Percentiles rank a stretch among this genome's conserved stretches.
These are phyloP conservation scores for Microchirus variegatus DNA, from an alignment of 2,797 vertebrate genomes.

Conservation along the genomic window DNA sequence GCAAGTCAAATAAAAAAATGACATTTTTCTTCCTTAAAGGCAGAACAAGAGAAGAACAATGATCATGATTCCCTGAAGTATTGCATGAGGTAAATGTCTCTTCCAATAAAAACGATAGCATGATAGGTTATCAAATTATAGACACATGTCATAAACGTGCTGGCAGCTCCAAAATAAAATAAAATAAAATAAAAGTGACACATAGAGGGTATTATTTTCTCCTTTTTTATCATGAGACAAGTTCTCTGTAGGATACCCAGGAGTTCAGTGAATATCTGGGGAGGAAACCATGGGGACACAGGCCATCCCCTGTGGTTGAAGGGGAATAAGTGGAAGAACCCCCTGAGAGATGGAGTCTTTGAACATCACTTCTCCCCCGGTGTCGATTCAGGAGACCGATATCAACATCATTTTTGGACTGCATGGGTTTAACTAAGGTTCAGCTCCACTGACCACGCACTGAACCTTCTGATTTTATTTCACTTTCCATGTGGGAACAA, in stretches of 20 bases:
- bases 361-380: constrained; percentile 26
- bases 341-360: constrained; percentile 58
- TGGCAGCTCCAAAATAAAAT: too few relatives aligned
- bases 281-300: constrained; percentile 26
- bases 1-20: too few relatives aligned
- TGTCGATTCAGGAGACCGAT: constrained; percentile 34
- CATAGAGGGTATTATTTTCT: not conserved
- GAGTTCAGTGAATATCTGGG: constrained; percentile 22
- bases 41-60: too few relatives aligned
- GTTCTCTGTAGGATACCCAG: constrained; percentile 23
- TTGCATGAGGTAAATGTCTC: too few relatives aligned
- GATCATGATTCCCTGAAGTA: too few relatives aligned
- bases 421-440: constrained; percentile 48
- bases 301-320: constrained; percentile 36
- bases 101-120: too few relatives aligned
- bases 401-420: constrained; percentile 57
- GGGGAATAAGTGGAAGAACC: constrained; percentile 47
- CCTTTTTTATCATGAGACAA: constrained; percentile 9
- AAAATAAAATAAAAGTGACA: too few relatives aligned
- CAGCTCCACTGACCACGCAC: constrained; percentile 47
- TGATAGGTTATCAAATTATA: too few relatives aligned
- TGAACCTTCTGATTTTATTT: constrained; percentile 67
- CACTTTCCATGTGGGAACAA: constrained; percentile 66
- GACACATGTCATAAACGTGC: too few relatives aligned
- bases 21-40: too few relatives aligned